Percentiles rank a stretch among this genome's conserved stretches.
These are phyloP conservation scores for Paraescarpia echinospica DNA, from an alignment of 1,140 invertebrate species.

Conservation along the genomic window DNA sequence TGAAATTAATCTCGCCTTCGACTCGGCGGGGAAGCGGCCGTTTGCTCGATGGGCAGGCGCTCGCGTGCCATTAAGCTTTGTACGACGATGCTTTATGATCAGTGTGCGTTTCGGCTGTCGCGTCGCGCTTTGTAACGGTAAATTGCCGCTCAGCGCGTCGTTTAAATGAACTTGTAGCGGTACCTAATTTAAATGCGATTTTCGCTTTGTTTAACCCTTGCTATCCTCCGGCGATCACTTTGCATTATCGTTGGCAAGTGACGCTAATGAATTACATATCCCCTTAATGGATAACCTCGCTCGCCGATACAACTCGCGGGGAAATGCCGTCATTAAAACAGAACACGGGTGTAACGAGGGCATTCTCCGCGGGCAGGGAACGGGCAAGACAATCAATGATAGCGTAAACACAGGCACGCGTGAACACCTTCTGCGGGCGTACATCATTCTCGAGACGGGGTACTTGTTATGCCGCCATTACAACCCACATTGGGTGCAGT, in stretches of 20 bases:
- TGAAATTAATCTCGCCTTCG: background rate
- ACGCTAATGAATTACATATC: conserved; percentile 6
- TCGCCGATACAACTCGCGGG: background rate
- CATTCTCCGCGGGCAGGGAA: background rate
- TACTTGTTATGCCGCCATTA: background rate
- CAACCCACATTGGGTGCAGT: background rate
- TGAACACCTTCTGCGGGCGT: background rate
- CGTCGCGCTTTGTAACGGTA: background rate
- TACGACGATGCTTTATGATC: background rate
- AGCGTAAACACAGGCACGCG: background rate
- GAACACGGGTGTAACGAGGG: background rate
- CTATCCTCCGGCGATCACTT: background rate
- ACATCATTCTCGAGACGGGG: background rate
- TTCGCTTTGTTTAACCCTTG: background rate
- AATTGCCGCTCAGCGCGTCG: background rate
- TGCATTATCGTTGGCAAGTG: background rate
- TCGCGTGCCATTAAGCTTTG: background rate
- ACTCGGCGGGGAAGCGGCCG: background rate
- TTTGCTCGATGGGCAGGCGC: background rate
- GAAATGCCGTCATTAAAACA: background rate
- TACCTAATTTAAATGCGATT: conserved; percentile 6
- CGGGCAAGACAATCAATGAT: background rate
- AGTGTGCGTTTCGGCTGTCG: background rate
- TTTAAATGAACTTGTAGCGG: conserved; percentile 5
- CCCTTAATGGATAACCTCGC: background rate